These are phyloP conservation scores for Trichopoda pennipes DNA, from an alignment of 2,888 invertebrate species.

Conservation along the genomic window DNA sequence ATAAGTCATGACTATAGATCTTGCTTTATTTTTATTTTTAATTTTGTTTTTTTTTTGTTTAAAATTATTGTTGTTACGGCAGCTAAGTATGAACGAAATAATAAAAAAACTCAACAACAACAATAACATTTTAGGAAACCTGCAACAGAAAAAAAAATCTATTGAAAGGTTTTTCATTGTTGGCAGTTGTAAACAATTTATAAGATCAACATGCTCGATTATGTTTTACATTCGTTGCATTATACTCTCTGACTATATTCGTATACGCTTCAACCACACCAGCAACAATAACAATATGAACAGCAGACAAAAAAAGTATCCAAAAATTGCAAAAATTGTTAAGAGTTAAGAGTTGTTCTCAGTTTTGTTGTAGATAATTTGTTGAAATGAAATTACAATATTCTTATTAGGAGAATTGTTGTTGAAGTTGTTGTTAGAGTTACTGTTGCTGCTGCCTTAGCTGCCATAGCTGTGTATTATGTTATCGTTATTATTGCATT, in stretches of 20 bases:
- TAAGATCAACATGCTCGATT: constrained; percentile 65
- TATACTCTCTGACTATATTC: constrained; percentile 54
- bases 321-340: constrained; percentile 34
- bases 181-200: constrained; percentile 68
- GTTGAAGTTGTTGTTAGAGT: constrained; percentile 10
- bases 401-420: constrained; percentile 56
- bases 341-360: constrained; percentile 61
- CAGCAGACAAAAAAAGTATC: constrained; percentile 6
- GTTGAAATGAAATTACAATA: constrained; percentile 69
- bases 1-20: constrained; percentile 66
- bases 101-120: constrained; percentile 29
- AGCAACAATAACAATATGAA: constrained; percentile 1
- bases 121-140: constrained; percentile 54
- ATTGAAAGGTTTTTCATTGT: constrained; percentile 69
- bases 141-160: constrained; percentile 64
- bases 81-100: constrained; percentile 61
- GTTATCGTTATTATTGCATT: constrained; percentile 10
- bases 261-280: constrained; percentile 46
- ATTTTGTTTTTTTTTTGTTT: constrained; percentile 38
- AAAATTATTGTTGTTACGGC: constrained; percentile 66
- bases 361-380: constrained; percentile 68
- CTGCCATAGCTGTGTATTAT: not conserved
- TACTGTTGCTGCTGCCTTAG: not conserved
- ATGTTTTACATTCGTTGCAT: constrained; percentile 68
- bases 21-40: not conserved